Base-by-base conservation (phyloP, 2,888 invertebrate genomes). In the Agrochola circellaris region DNA sequence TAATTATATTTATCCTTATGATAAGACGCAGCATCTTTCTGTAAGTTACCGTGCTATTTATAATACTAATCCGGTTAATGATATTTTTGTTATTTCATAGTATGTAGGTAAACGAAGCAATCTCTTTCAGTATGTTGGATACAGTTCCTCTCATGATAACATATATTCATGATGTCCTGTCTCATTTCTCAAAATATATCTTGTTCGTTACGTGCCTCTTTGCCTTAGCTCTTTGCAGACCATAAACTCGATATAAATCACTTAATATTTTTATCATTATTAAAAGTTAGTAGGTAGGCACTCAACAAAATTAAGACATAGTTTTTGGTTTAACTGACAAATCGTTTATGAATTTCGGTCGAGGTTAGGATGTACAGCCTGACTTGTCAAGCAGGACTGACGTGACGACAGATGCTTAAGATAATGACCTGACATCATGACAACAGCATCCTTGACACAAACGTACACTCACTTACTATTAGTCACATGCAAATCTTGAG, bases 381-480 rank as follows among this genome's bases (percentile, higher is more conserved):
- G 81, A 48, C 73, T 78, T 26, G 77, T 78, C 81, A 81, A 62
- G 81, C 81, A 30, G 58, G 51, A 30, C 72, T 72, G 64, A 45
- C 26, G 65, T 71, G 70, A 51, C 23, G 78, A 73, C 61, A 58
- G 51, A 72, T 45, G 45, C 65, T 48, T 72, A 26, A 51, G 56
- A 70, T 78, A 77, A 71, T 77, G 62, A 79, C 68, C 42, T 45
- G 79, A 58, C n/a, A 34, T 45, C 66, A 67, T 71, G 67, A 71
- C 34, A 68, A 45, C 69, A 51, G 73, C 30, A 77, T 67, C 82
- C 81, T 82, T 82, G 82, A 78, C 82, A 78, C 73, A 61, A 13
- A 66, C 64, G 17, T 38, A 45, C 34, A 77, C 45, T 64, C 45
- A 71, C 51, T 62, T 51, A n/a, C 7, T 65, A 13, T 26, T 38